Conservation (phyloP, 2,888 invertebrate species). For the Troides helena region DNA sequence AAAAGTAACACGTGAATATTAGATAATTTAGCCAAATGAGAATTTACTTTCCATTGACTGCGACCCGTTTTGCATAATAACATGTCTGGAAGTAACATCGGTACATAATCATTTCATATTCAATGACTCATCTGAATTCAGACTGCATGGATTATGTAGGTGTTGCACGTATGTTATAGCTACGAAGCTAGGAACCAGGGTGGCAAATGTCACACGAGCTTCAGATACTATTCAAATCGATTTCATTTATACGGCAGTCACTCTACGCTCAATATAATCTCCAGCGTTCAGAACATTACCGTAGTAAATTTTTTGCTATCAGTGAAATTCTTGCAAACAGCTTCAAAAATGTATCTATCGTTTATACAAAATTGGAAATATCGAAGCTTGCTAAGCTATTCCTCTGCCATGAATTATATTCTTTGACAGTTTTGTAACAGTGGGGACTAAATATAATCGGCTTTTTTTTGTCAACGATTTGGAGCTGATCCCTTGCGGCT, state of each 20-base stretch:
- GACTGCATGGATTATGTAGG: slow-evolving; percentile 26
- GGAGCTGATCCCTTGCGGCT: too few species aligned
- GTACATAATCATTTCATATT: slow-evolving; percentile 27
- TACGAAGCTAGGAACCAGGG: neutral
- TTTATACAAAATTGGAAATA: too few species aligned
- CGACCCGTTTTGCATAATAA: slow-evolving; percentile 21
- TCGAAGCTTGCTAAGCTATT: too few species aligned
- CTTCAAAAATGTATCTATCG: too few species aligned
- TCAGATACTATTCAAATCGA: slow-evolving; percentile 1
- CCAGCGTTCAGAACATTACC: neutral
- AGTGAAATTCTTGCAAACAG: too few species aligned
- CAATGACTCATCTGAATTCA: slow-evolving; percentile 33
- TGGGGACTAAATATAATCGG: too few species aligned
- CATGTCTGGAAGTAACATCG: slow-evolving; percentile 5
- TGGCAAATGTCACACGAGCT: neutral
- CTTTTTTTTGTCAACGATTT: too few species aligned
- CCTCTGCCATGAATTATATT: too few species aligned
- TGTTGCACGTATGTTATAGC: slow-evolving; percentile 13
- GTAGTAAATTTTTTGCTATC: neutral
- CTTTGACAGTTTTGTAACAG: too few species aligned
- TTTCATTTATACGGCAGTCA: neutral
- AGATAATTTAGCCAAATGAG: neutral
- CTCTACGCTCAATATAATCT: neutral
- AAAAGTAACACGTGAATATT: neutral
- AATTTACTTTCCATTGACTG: neutral